Conservation (phyloP, 2,888 invertebrate genomes). For the Erannis defoliaria region DNA sequence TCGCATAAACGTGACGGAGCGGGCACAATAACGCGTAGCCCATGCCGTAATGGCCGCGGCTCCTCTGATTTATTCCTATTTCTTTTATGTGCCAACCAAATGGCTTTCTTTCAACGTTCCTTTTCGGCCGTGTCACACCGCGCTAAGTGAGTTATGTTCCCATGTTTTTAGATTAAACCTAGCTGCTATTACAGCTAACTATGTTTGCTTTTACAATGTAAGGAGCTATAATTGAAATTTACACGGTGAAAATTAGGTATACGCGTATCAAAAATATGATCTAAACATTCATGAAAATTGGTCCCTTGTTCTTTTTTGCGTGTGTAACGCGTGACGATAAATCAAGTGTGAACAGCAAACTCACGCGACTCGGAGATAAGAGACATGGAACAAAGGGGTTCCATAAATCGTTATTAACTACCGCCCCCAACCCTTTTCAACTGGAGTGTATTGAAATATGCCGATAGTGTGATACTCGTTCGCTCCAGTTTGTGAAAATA, state of each 20-base stretch:
- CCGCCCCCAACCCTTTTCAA: slow-evolving; percentile 72
- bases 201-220: background rate
- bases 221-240: slow-evolving; percentile 34
- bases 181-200: slow-evolving; percentile 52
- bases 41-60: slow-evolving; percentile 76
- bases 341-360: slow-evolving; percentile 80
- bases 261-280: slow-evolving; percentile 35
- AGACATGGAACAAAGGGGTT: slow-evolving; percentile 81
- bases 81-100: slow-evolving; percentile 81
- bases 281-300: slow-evolving; percentile 51
- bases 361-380: slow-evolving; percentile 74
- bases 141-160: slow-evolving; percentile 62
- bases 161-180: slow-evolving; percentile 68
- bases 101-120: slow-evolving; percentile 75
- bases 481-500: slow-evolving; percentile 47
- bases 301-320: slow-evolving; percentile 59
- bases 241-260: slow-evolving; percentile 37
- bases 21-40: slow-evolving; percentile 75
- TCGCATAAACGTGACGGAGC: slow-evolving; percentile 76
- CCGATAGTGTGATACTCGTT: slow-evolving; percentile 54
- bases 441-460: slow-evolving; percentile 63
- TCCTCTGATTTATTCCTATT: slow-evolving; percentile 84
- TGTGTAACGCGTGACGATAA: slow-evolving; percentile 71
- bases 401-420: slow-evolving; percentile 84
- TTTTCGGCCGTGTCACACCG: slow-evolving; percentile 62